phyloP scores from a whole-genome alignment of 2,797 vertebrate genomes.

The Falco biarmicus region DNA sequence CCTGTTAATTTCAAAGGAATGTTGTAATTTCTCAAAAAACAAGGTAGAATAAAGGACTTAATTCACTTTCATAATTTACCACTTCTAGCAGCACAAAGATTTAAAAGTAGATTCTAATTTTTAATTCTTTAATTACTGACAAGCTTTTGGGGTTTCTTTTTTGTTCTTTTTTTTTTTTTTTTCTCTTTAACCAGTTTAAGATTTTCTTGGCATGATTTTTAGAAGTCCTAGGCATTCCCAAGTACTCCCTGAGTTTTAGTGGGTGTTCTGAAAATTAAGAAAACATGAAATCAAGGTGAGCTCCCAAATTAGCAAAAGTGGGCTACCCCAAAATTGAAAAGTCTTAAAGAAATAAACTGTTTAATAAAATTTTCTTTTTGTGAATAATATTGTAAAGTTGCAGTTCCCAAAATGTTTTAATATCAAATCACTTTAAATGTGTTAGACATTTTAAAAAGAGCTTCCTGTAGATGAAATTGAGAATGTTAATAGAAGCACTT shows the following conservation, averaged over 20 bases:
- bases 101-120: not conserved
- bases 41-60: not conserved
- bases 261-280: not conserved
- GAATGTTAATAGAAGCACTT: not conserved
- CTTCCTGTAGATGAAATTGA: not conserved
- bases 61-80: not conserved
- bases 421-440: not conserved
- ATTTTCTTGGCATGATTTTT: not conserved
- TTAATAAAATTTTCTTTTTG: not conserved
- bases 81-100: not conserved
- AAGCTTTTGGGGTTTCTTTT: not conserved
- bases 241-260: not conserved
- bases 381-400: not conserved
- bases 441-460: slow-evolving; percentile 10
- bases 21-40: not conserved
- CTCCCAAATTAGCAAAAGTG: not conserved
- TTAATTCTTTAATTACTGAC: not conserved
- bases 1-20: not conserved
- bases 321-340: not conserved
- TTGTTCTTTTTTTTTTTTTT: not conserved
- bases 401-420: not conserved
- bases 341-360: not conserved
- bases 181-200: not conserved
- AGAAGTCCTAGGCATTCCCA: not conserved
- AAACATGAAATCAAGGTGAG: not conserved